Conservation (phyloP, 53 echinoderm and acorn worm species). For the Holothuria leucospilota region DNA sequence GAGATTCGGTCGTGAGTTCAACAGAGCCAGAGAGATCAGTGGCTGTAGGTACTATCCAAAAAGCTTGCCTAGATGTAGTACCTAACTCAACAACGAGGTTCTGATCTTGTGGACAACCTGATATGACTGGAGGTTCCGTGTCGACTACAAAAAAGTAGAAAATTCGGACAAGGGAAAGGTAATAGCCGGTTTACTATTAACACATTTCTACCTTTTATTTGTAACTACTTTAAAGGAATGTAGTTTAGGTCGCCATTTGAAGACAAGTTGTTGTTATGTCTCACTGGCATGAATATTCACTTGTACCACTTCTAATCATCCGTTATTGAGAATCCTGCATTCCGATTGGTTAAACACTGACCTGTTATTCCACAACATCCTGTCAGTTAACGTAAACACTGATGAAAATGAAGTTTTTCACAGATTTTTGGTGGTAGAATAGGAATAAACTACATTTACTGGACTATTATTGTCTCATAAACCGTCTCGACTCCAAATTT, state of each 20-base stretch:
- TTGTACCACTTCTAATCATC: too few species aligned
- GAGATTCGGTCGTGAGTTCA: background rate
- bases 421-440: too few species aligned
- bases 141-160: constrained; percentile 11
- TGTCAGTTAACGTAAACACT: too few species aligned
- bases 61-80: background rate
- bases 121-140: constrained; percentile 39
- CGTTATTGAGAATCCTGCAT: too few species aligned
- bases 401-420: too few species aligned
- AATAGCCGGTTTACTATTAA: background rate
- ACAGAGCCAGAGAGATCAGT: constrained; percentile 14
- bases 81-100: constrained; percentile 47
- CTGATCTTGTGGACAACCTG: background rate
- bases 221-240: background rate
- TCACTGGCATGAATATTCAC: too few species aligned
- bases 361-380: too few species aligned
- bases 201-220: too few species aligned
- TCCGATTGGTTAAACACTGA: too few species aligned
- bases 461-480: too few species aligned
- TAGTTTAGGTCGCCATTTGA: background rate
- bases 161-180: background rate
- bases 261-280: background rate
- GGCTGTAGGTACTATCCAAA: constrained; percentile 8
- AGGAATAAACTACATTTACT: too few species aligned
- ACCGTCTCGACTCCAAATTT: too few species aligned